A percentile compares a stretch with the other conserved stretches of the same genome.
phyloP scores from a whole-genome alignment of 2,888 invertebrate genomes.

The Minunthozetes semirufus region DNA sequence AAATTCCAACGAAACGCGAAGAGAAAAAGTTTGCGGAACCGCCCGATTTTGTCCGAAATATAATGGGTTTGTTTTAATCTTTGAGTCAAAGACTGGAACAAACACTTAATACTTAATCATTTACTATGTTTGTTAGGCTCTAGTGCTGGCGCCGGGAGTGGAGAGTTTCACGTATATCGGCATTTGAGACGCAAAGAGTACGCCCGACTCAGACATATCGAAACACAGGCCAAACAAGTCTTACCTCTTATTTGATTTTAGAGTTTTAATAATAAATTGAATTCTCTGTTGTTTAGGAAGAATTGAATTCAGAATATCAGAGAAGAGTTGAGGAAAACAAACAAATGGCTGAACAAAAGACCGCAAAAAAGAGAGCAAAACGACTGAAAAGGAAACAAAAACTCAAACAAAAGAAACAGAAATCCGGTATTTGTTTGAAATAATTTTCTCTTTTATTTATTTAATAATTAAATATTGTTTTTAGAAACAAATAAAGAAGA shows the following conservation, averaged over 20 bases:
- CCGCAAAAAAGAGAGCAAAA: slow-evolving; percentile 86
- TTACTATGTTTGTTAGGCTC: slow-evolving; percentile 57
- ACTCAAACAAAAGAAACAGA: slow-evolving; percentile 47
- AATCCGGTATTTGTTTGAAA: not conserved
- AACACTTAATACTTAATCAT: not conserved
- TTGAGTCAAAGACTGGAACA: not conserved
- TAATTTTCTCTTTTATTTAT: not conserved
- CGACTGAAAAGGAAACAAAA: slow-evolving; percentile 60
- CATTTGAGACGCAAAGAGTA: slow-evolving; percentile 92
- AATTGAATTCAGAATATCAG: slow-evolving; percentile 73
- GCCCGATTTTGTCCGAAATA: slow-evolving; percentile 93
- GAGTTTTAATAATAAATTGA: not conserved
- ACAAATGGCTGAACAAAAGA: slow-evolving; percentile 65
- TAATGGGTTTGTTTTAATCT: slow-evolving; percentile 62
- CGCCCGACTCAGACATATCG: slow-evolving; percentile 86
- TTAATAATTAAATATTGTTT: too few relatives aligned
- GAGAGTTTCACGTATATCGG: slow-evolving; percentile 97
- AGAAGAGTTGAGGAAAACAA: slow-evolving; percentile 68
- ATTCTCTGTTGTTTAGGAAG: slow-evolving; percentile 57
- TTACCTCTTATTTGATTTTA: slow-evolving; percentile 24
- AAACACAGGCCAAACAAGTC: slow-evolving; percentile 77
- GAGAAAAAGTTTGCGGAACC: slow-evolving; percentile 69
- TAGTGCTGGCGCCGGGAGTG: slow-evolving; percentile 97
- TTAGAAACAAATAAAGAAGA: too few relatives aligned
- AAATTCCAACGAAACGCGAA: slow-evolving; percentile 75